These are phyloP conservation scores for Seira ritae DNA, from an alignment of 2,888 invertebrate genomes.

Conservation along the genomic window DNA sequence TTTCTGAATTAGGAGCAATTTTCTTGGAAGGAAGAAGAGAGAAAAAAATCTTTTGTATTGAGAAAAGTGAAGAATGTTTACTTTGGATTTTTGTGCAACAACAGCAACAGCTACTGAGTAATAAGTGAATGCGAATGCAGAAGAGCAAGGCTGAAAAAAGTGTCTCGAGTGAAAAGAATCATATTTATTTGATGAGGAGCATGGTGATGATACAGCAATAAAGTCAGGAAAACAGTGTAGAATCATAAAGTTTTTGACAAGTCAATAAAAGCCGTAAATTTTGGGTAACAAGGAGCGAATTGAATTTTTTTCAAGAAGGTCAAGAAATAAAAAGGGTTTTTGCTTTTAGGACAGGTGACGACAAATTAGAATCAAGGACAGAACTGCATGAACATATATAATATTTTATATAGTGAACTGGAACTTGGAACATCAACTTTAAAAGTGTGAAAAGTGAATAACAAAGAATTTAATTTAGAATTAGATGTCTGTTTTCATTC, in stretches of 20 bases:
- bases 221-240: conserved; percentile 47
- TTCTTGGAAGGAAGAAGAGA: conserved; percentile 28
- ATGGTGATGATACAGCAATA: conserved; percentile 20
- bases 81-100: conserved; percentile 34
- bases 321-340: conserved; percentile 40
- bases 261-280: conserved; percentile 62
- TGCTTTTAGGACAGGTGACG: not conserved
- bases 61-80: conserved; percentile 44
- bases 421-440: not conserved
- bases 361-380: not conserved
- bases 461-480: not conserved
- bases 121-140: too few species aligned
- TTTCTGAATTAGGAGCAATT: not conserved
- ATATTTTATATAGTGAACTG: not conserved
- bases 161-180: conserved; percentile 1
- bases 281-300: conserved; percentile 51
- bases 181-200: conserved; percentile 1
- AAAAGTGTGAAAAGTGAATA: not conserved
- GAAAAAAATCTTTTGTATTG: conserved; percentile 20
- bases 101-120: too few species aligned
- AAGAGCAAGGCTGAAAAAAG: too few species aligned
- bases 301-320: conserved; percentile 39
- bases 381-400: not conserved
- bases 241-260: conserved; percentile 61
- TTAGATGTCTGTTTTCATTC: conserved; percentile 5